Conservation (phyloP, 1,140 invertebrate species). For the Galleria mellonella region DNA sequence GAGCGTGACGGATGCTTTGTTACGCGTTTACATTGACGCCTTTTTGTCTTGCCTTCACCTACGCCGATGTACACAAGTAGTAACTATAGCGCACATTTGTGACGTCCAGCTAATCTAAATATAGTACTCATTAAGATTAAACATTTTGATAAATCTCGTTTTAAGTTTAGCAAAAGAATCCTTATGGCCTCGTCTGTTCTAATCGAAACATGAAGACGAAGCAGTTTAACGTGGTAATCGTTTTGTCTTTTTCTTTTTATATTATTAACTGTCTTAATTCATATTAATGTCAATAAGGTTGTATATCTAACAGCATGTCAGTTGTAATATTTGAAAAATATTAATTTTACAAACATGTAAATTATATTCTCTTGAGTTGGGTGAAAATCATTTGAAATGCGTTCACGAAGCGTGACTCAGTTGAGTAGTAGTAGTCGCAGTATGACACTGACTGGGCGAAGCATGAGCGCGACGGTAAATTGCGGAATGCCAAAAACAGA, state of each 20-base stretch:
- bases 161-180: not conserved
- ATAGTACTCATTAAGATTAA: conserved; percentile 27
- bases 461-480: conserved; percentile 8
- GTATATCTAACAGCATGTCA: no score
- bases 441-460: not conserved
- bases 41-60: conserved; percentile 15
- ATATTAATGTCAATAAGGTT: no score
- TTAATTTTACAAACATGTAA: no score
- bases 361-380: not conserved
- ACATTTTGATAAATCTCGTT: conserved; percentile 14
- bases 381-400: conserved; percentile 2
- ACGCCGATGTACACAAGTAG: conserved; percentile 7
- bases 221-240: no score
- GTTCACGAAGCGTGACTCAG: conserved; percentile 7
- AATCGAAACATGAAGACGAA: no score
- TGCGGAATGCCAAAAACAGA: conserved; percentile 8
- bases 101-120: conserved; percentile 21
- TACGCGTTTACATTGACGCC: conserved; percentile 22
- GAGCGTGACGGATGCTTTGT: conserved; percentile 23
- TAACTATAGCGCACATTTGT: conserved; percentile 11
- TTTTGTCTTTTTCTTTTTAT: no score
- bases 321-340: no score
- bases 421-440: not conserved
- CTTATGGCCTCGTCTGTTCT: not conserved
- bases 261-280: no score